These are phyloP conservation scores for Cotesia congregata DNA, from an alignment of 2,888 invertebrate genomes.

Conservation along the genomic window DNA sequence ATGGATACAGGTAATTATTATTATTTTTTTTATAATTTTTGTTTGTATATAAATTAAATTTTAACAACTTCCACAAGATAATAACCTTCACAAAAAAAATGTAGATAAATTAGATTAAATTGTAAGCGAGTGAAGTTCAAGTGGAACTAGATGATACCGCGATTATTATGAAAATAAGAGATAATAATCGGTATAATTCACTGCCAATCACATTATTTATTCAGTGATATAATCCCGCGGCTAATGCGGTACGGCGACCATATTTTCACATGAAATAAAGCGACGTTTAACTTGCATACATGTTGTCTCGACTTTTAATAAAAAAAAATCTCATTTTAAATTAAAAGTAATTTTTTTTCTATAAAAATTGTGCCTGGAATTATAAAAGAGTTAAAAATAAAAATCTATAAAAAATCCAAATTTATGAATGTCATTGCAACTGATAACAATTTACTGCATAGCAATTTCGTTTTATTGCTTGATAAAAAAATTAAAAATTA, in stretches of 20 bases:
- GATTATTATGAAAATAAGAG: slow-evolving; percentile 4
- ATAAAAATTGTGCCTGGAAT: too few species aligned
- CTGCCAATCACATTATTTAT: neutral
- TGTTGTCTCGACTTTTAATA: neutral
- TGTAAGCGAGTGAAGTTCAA: neutral
- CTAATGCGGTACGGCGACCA: neutral
- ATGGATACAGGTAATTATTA: slow-evolving; percentile 72
- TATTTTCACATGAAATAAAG: neutral
- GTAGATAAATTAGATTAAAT: neutral
- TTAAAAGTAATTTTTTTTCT: neutral
- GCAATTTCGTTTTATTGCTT: too few species aligned
- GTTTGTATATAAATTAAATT: neutral
- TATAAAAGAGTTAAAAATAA: too few species aligned
- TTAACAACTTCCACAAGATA: neutral
- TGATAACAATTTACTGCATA: too few species aligned
- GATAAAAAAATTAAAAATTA: too few species aligned
- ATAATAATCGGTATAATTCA: slow-evolving; percentile 19
- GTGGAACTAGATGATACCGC: slow-evolving; percentile 4
- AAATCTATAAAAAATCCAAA: too few species aligned
- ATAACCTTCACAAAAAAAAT: too few species aligned
- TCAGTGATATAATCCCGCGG: neutral
- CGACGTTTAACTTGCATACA: neutral
- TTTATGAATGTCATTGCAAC: too few species aligned
- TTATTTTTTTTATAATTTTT: neutral
- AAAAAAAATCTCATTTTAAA: neutral